Percentiles rank a stretch among this genome's conserved stretches.
These are phyloP conservation scores for Phalanger gymnotis DNA, from an alignment of 2,797 vertebrate genomes.

Conservation along the genomic window DNA sequence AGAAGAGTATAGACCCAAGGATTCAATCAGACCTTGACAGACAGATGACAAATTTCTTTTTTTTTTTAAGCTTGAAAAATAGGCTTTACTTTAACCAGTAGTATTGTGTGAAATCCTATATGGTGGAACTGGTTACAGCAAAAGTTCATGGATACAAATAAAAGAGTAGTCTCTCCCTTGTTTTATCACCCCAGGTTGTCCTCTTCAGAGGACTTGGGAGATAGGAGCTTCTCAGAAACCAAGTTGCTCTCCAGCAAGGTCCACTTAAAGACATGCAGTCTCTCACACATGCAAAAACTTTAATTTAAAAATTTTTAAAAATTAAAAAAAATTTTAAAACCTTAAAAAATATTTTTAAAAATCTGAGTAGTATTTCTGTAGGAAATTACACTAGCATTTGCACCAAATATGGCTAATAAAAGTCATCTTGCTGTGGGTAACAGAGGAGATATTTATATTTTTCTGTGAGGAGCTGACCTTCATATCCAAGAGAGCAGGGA, in stretches of 20 bases:
- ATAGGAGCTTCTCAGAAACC: constrained; percentile 53
- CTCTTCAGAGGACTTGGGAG: constrained; percentile 64
- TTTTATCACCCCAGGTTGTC: constrained; percentile 43
- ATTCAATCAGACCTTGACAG: too few species aligned
- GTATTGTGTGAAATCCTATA: constrained; percentile 83
- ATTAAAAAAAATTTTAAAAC: too few species aligned
- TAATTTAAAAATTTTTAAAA: too few species aligned
- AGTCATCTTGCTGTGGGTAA: constrained; percentile 76
- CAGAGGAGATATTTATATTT: constrained; percentile 72
- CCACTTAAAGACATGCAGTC: constrained; percentile 57
- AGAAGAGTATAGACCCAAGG: too few species aligned
- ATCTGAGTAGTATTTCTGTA: constrained; percentile 70
- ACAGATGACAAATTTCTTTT: too few species aligned
- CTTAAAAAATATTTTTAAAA: too few species aligned
- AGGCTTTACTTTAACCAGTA: constrained; percentile 88
- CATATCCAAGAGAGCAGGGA: constrained; percentile 70
- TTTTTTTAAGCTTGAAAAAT: constrained; percentile 87
- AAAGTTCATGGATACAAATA: constrained; percentile 80
- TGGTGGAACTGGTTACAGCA: constrained; percentile 84
- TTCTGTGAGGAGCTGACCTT: constrained; percentile 64
- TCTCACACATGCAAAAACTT: constrained; percentile 73
- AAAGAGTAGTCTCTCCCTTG: constrained; percentile 74
- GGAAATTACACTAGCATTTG: constrained; percentile 81
- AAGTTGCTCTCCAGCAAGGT: constrained; percentile 66
- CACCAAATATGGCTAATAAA: constrained; percentile 76